Percentiles rank a stretch among this genome's conserved stretches.
Evolutionary conservation across 1,140 invertebrate species (phyloP).

Genomic region (Psilanteris sp.): DNA sequence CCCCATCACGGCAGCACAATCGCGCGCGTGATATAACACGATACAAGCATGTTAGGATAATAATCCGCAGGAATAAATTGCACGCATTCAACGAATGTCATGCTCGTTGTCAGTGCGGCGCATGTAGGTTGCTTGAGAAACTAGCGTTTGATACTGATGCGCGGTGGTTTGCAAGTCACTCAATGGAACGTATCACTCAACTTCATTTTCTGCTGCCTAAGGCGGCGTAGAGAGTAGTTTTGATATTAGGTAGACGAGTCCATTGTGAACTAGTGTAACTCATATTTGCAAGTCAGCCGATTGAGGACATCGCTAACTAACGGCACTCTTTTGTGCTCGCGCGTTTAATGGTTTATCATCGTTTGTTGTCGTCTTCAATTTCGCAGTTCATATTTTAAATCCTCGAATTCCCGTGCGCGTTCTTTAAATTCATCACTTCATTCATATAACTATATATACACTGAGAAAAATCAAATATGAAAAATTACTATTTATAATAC

Average conservation of each 20-base stretch:
- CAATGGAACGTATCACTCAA: constrained; percentile 57
- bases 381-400: background rate
- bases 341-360: background rate
- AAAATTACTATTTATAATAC: too few species aligned
- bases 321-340: constrained; percentile 34
- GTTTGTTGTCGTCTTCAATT: constrained; percentile 1
- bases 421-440: too few species aligned
- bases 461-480: too few species aligned
- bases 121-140: constrained; percentile 51
- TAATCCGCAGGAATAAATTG: constrained; percentile 24
- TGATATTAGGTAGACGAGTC: constrained; percentile 54
- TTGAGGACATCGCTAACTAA: constrained; percentile 31
- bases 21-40: constrained; percentile 11
- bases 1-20: constrained; percentile 3
- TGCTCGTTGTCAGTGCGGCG: constrained; percentile 15
- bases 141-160: constrained; percentile 30
- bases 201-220: constrained; percentile 42
- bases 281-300: constrained; percentile 32
- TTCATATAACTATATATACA: too few species aligned
- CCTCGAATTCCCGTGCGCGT: too few species aligned
- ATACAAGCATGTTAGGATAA: constrained; percentile 3
- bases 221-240: constrained; percentile 41
- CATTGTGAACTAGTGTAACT: constrained; percentile 41
- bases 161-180: constrained; percentile 42
- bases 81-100: constrained; percentile 33